Conservation (phyloP, 2,888 invertebrate genomes). For the Sinotaia quadrata region DNA sequence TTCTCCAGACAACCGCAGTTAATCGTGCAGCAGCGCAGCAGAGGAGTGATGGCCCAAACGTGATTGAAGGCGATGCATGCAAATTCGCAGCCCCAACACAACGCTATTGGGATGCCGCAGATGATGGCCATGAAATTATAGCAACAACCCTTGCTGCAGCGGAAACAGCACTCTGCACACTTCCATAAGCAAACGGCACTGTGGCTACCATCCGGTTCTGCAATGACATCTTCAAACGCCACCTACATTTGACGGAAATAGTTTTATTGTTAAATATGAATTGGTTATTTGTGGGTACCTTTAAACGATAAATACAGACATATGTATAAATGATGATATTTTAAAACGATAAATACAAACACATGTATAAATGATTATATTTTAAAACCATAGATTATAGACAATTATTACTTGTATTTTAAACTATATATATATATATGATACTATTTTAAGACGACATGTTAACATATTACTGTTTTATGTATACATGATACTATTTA, state of each 20-base stretch:
- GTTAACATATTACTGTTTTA: too few relatives aligned
- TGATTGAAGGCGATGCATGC: constrained; percentile 77
- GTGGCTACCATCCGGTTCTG: constrained; percentile 61
- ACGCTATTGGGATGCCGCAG: constrained; percentile 79
- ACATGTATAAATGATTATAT: too few relatives aligned
- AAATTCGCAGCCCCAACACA: constrained; percentile 74
- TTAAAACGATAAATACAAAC: too few relatives aligned
- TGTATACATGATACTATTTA: too few relatives aligned
- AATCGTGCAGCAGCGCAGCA: constrained; percentile 79
- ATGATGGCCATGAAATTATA: constrained; percentile 80
- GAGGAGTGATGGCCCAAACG: constrained; percentile 83
- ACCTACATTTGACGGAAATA: constrained; percentile 48
- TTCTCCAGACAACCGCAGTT: constrained; percentile 61
- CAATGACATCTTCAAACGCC: constrained; percentile 58
- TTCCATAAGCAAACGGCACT: constrained; percentile 81
- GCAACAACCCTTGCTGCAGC: constrained; percentile 79
- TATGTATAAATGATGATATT: too few relatives aligned
- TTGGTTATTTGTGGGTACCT: too few relatives aligned
- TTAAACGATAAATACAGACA: too few relatives aligned
- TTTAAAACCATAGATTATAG: too few relatives aligned
- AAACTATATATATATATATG: too few relatives aligned
- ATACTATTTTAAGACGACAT: too few relatives aligned
- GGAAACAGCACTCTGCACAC: constrained; percentile 78
- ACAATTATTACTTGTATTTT: too few relatives aligned
- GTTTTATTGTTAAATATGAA: too few relatives aligned